phyloP scores from a whole-genome alignment of 2,888 invertebrate genomes.

The Andricus quercusramuli region DNA sequence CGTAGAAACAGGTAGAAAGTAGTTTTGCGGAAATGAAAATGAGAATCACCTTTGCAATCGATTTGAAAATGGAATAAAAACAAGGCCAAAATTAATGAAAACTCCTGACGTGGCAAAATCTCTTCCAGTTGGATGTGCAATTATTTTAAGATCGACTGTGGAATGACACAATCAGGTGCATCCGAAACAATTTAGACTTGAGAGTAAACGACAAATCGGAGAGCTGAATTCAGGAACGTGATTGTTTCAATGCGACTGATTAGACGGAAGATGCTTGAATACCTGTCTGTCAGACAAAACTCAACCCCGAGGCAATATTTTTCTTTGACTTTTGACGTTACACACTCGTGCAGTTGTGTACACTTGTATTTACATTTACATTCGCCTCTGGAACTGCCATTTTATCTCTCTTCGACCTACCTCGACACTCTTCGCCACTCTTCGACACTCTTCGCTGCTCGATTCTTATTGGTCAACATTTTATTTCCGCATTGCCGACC shows the following conservation, averaged over 20 bases:
- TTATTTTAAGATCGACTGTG: constrained; percentile 6
- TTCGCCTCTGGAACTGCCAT: constrained; percentile 13
- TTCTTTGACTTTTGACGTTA: constrained; percentile 13
- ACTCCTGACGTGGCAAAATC: constrained; percentile 21
- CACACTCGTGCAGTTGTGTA: background rate
- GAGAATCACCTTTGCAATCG: background rate
- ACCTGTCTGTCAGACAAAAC: constrained; percentile 5
- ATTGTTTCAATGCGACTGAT: background rate
- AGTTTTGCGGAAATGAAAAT: background rate
- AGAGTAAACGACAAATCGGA: background rate
- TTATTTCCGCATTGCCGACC: background rate
- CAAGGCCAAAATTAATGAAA: background rate
- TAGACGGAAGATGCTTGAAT: background rate
- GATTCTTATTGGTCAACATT: background rate
- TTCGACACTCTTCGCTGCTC: background rate
- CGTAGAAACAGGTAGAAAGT: background rate
- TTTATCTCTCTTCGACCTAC: constrained; percentile 2
- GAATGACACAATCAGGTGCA: constrained; percentile 8
- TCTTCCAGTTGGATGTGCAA: background rate
- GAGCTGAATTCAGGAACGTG: background rate
- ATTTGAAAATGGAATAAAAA: background rate
- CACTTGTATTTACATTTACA: constrained; percentile 29
- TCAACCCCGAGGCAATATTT: constrained; percentile 16
- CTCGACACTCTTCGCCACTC: no score
- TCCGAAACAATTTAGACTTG: background rate